These are phyloP conservation scores for Odocoileus virginianus DNA, from an alignment of 2,113 vertebrate genomes.

Conservation along the genomic window DNA sequence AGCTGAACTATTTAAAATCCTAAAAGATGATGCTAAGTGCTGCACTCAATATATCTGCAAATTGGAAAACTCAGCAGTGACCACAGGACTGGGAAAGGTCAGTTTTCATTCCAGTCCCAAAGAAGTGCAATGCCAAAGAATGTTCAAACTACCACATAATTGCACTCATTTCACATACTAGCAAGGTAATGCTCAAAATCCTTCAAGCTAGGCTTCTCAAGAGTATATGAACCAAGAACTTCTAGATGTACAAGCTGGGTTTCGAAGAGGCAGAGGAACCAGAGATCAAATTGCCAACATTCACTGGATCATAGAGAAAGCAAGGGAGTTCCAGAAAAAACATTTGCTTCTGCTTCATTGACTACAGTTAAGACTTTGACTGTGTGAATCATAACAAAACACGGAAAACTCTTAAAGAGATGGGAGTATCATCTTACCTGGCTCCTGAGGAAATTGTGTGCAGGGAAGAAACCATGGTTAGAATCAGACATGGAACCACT, in stretches of 20 bases:
- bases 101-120: neutral
- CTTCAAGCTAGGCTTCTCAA: neutral
- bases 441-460: neutral
- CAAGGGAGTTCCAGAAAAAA: neutral
- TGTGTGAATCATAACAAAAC: neutral
- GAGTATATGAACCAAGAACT: neutral
- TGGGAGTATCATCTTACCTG: neutral
- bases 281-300: neutral
- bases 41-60: neutral
- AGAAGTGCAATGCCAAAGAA: neutral
- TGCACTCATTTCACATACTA: neutral
- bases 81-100: neutral
- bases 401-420: neutral
- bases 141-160: neutral
- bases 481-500: neutral
- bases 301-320: neutral
- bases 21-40: neutral
- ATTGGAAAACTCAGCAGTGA: neutral
- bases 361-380: neutral
- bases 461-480: neutral
- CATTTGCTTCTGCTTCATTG: neutral
- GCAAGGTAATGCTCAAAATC: neutral
- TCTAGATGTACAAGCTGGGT: neutral
- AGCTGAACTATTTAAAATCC: neutral
- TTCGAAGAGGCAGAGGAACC: neutral